Conservation (phyloP, 2,888 invertebrate species). For the Himalopsyche tibetana region DNA sequence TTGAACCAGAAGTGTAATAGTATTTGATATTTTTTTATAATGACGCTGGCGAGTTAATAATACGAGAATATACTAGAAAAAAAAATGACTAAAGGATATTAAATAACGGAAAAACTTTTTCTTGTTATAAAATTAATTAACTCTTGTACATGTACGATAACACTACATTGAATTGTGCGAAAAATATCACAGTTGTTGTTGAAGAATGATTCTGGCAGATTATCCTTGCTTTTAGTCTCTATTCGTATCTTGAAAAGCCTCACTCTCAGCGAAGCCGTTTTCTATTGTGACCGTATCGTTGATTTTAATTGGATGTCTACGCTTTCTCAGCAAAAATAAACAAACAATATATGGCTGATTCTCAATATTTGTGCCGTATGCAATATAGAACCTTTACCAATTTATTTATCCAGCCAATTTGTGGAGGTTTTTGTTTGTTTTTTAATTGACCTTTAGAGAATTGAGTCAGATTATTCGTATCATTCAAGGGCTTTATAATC, state of each 20-base stretch:
- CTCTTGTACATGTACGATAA: too few species aligned
- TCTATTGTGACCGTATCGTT: slow-evolving; percentile 16
- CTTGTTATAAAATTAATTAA: too few species aligned
- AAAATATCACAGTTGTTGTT: neutral
- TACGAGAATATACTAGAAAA: too few species aligned
- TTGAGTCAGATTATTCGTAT: too few species aligned
- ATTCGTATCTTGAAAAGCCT: neutral
- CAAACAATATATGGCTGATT: neutral
- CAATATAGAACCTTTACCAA: neutral
- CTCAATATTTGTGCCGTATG: neutral
- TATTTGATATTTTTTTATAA: too few species aligned
- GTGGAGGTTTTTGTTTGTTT: neutral
- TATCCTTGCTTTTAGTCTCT: neutral
- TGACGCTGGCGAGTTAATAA: too few species aligned
- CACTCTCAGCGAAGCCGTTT: neutral
- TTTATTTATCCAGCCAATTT: neutral
- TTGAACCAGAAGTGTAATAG: too few species aligned
- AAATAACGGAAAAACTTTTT: too few species aligned
- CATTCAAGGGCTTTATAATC: too few species aligned
- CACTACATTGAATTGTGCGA: neutral
- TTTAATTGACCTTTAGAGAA: neutral
- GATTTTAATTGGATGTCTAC: slow-evolving; percentile 26
- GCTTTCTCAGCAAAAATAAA: neutral
- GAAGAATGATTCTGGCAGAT: neutral
- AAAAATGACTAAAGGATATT: too few species aligned